Percentiles rank a stretch among this genome's conserved stretches.
Conservation (phyloP, 2,888 invertebrate genomes). For the Achlya flavicornis region DNA sequence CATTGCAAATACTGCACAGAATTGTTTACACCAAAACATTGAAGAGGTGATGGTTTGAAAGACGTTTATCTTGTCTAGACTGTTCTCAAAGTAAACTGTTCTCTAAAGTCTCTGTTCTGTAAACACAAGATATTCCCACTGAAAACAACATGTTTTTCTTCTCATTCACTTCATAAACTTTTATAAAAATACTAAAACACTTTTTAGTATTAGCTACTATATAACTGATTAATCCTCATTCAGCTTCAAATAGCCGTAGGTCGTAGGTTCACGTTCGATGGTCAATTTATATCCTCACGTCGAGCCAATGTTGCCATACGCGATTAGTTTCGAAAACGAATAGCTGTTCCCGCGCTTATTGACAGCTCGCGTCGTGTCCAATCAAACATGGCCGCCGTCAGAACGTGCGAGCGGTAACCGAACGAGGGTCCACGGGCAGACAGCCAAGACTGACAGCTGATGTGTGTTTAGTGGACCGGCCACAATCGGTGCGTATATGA, state of each 20-base stretch:
- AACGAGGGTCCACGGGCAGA: conserved; percentile 34
- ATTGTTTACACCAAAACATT: too few species aligned
- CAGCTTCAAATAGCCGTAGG: neutral
- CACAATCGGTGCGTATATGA: conserved; percentile 12
- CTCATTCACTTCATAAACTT: too few species aligned
- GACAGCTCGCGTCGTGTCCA: conserved; percentile 34
- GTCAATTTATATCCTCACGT: conserved; percentile 4
- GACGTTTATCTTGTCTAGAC: too few species aligned
- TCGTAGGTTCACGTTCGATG: neutral
- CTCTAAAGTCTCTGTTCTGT: too few species aligned
- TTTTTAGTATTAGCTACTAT: too few species aligned
- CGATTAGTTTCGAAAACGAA: conserved; percentile 34
- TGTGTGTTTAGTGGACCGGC: conserved; percentile 19
- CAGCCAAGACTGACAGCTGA: conserved; percentile 18
- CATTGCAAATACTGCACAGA: too few species aligned
- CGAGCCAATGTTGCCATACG: conserved; percentile 13
- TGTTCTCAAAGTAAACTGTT: too few species aligned
- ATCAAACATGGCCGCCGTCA: conserved; percentile 19
- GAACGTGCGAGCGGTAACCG: conserved; percentile 19
- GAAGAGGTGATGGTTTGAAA: too few species aligned
- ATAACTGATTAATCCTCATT: neutral
- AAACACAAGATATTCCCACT: too few species aligned
- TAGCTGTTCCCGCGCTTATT: conserved; percentile 23
- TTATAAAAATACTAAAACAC: too few species aligned
- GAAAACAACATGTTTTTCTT: too few species aligned